Percentiles rank a stretch among this genome's conserved stretches.
phyloP scores from a whole-genome alignment of 2,113 vertebrate species.

The Eira barbara region DNA sequence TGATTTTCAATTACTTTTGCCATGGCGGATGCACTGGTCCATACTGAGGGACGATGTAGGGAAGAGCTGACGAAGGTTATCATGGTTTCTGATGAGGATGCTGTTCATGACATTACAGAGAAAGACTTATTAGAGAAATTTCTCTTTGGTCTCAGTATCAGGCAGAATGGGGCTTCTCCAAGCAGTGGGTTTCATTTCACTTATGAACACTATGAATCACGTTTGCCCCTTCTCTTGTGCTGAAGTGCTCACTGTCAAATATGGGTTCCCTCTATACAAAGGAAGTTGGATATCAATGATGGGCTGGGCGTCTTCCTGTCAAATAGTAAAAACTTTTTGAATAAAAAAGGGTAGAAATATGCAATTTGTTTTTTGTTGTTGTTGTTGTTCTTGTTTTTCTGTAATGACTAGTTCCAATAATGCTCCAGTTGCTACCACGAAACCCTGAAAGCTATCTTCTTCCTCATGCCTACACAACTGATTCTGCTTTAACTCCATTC shows the following conservation, averaged over 20 bases:
- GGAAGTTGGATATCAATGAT: neutral
- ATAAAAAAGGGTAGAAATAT: neutral
- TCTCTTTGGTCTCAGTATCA: constrained; percentile 52
- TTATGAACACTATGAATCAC: constrained; percentile 60
- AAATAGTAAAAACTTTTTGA: neutral
- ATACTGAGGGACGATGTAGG: neutral
- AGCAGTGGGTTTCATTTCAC: constrained; percentile 48
- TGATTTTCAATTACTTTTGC: constrained; percentile 49
- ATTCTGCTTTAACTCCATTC: neutral
- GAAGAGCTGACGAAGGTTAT: neutral
- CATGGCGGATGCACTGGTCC: neutral
- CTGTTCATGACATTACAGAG: constrained; percentile 14
- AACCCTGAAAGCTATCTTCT: neutral
- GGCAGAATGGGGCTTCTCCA: constrained; percentile 24
- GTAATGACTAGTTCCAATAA: neutral
- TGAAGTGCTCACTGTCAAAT: neutral
- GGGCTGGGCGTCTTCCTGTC: neutral
- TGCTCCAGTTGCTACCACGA: neutral
- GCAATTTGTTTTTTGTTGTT: neutral
- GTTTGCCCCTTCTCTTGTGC: neutral
- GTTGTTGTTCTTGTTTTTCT: neutral
- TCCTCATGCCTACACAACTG: neutral
- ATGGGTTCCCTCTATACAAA: neutral
- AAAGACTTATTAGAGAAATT: constrained; percentile 63
- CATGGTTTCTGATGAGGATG: constrained; percentile 5